Conservation (phyloP, 2,113 vertebrate genomes). For the Chaenocephalus aceratus region DNA sequence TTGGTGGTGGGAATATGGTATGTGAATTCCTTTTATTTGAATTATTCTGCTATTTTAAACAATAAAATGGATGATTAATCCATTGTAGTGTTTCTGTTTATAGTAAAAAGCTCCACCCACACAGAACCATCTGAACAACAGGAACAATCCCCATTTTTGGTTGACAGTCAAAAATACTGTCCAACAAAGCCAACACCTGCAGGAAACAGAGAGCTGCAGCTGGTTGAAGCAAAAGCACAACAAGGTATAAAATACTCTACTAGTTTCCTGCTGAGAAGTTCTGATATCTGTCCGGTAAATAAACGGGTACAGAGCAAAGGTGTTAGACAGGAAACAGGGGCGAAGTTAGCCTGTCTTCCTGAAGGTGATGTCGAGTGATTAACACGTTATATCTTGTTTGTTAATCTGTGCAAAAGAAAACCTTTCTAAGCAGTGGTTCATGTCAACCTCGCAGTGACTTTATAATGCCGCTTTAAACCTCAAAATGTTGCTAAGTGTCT, state of each 20-base stretch:
- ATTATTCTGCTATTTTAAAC: too few species aligned
- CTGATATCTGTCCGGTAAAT: not conserved
- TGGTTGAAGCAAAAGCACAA: not conserved
- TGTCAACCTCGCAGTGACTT: constrained; percentile 6
- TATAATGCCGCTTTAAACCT: not conserved
- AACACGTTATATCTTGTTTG: not conserved
- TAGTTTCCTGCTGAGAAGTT: too few species aligned
- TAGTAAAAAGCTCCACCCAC: not conserved
- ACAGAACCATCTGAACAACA: not conserved
- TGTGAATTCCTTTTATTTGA: too few species aligned
- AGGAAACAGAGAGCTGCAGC: not conserved
- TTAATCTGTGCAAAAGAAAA: not conserved
- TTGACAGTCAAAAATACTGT: not conserved
- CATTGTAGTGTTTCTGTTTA: not conserved
- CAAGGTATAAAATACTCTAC: not conserved
- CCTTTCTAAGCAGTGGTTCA: not conserved
- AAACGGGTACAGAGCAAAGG: not conserved
- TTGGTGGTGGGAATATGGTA: too few species aligned
- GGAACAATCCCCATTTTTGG: not conserved
- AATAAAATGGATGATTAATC: not conserved
- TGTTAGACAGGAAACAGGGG: not conserved
- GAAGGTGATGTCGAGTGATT: not conserved
- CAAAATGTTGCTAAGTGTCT: not conserved
- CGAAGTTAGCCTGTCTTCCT: not conserved
- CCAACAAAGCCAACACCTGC: not conserved